Evolutionary conservation across 2,797 vertebrate species (phyloP).

Genomic region (Neosilurus mollespiculum): DNA sequence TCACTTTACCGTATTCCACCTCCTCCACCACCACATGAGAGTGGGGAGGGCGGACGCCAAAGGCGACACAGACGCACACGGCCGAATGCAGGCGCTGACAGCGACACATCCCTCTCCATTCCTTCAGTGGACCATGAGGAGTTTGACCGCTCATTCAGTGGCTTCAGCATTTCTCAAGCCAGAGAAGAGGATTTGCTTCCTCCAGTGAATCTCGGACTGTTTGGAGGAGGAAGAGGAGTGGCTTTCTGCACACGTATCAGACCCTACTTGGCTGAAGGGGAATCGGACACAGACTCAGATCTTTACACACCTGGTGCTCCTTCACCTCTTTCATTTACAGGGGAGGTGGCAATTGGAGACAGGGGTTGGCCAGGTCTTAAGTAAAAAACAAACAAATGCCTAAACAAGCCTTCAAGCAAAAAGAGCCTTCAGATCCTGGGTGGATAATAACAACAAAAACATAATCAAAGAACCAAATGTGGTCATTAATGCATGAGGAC

Average conservation of each 20-base stretch:
- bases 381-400: slow-evolving; percentile 51
- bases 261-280: slow-evolving; percentile 94
- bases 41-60: slow-evolving; percentile 63
- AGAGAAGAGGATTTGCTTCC: slow-evolving; percentile 81
- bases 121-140: slow-evolving; percentile 97
- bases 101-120: slow-evolving; percentile 96
- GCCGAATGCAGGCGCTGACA: slow-evolving; percentile 75
- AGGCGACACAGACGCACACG: slow-evolving; percentile 72
- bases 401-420: slow-evolving; percentile 11
- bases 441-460: neutral
- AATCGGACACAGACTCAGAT: slow-evolving; percentile 98
- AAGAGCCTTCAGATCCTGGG: neutral
- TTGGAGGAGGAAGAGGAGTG: slow-evolving; percentile 64
- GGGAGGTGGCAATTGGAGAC: slow-evolving; percentile 83
- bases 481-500: slow-evolving; percentile 30
- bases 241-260: slow-evolving; percentile 80
- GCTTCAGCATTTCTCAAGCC: slow-evolving; percentile 97
- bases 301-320: slow-evolving; percentile 80
- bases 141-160: slow-evolving; percentile 96
- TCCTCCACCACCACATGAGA: slow-evolving; percentile 81
- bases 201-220: slow-evolving; percentile 33
- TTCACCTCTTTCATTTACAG: slow-evolving; percentile 87
- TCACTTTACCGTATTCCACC: slow-evolving; percentile 89
- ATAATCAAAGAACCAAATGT: neutral
- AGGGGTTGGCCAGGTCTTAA: slow-evolving; percentile 85